These are phyloP conservation scores for Hippocampus abdominalis DNA, from an alignment of 2,113 vertebrate genomes.

Conservation along the genomic window DNA sequence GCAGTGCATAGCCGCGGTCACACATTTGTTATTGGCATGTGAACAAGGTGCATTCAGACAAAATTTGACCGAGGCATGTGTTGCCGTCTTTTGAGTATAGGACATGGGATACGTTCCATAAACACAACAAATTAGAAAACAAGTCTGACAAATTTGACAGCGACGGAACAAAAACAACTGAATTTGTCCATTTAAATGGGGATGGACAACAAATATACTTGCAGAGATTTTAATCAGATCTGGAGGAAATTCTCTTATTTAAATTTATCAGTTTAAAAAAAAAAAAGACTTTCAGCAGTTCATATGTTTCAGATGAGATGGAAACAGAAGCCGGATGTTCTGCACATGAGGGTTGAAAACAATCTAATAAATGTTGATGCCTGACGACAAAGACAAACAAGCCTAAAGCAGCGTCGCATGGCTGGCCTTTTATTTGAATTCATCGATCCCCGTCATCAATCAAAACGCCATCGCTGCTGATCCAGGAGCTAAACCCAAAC, in stretches of 20 bases:
- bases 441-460: constrained; percentile 11
- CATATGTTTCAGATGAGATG: constrained; percentile 9
- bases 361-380: constrained; percentile 51
- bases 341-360: neutral
- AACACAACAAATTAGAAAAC: neutral
- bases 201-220: neutral
- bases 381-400: constrained; percentile 37
- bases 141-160: neutral
- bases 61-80: neutral
- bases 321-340: constrained; percentile 26
- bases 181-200: neutral
- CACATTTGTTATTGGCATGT: neutral
- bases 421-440: constrained; percentile 9
- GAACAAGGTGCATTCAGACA: constrained; percentile 5
- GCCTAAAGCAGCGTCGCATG: constrained; percentile 47
- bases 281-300: neutral
- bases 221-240: no score
- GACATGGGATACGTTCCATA: neutral
- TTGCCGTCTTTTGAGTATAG: neutral
- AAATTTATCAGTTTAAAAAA: no score
- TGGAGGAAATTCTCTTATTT: no score
- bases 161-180: neutral
- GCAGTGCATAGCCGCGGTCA: constrained; percentile 7
- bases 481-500: constrained; percentile 58
- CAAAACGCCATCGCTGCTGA: constrained; percentile 36